Evolutionary conservation across 37 sponge, comb jelly and placozoan genomes (phyloP), one percentile per base, ranked within the genome.

Genomic region (Spongilla lacustris): DNA sequence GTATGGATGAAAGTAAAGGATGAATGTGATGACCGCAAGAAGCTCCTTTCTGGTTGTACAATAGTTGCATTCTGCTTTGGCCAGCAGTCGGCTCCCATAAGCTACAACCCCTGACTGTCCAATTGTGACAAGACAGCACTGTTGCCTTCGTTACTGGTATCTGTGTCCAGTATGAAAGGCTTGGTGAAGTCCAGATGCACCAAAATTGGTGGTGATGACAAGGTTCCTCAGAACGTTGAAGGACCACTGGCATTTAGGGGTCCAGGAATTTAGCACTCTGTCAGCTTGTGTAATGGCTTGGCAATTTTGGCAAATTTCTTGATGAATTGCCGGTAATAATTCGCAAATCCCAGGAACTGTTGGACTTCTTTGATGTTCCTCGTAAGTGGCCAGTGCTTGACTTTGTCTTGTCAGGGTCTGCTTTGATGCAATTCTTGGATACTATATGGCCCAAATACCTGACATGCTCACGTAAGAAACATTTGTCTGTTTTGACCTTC

Each of bases 131-230:
- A 48, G 19, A 78, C 46, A 30, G 86, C 79, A 68, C 86, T 73
- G 11, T 76, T 26, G 24, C 82, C 88, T 24, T n/a, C 32, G 17
- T 68, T 33, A 27, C 75, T 41, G 26, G 88, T 81, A 75, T 87
- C 88, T 41, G 82, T 87, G 66, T 87, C 83, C 46, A 87, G 28
- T 26, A 81, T 38, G 46, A 87, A 87, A 25, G 82, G 76, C 28
- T 68, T 29, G 29, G 66, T 24, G 68, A 87, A 87, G 33, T 87
- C 76, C 17, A 82, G 82, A 49, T 75, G 75, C 19, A 76, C 67
- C 33, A 87, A 68, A 24, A 87, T 35, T 23, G 76, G 88, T 17
- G 76, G 37, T 22, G 81, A 37, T 1, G 68, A 67, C 31, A 87
- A 66, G 68, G 23, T 73, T 25, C 46, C 73, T 74, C 26, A 87